Evolutionary conservation across 2,113 vertebrate genomes (phyloP), one percentile per base, ranked within the genome.

Genomic region (Ivindomyrus marchei): DNA sequence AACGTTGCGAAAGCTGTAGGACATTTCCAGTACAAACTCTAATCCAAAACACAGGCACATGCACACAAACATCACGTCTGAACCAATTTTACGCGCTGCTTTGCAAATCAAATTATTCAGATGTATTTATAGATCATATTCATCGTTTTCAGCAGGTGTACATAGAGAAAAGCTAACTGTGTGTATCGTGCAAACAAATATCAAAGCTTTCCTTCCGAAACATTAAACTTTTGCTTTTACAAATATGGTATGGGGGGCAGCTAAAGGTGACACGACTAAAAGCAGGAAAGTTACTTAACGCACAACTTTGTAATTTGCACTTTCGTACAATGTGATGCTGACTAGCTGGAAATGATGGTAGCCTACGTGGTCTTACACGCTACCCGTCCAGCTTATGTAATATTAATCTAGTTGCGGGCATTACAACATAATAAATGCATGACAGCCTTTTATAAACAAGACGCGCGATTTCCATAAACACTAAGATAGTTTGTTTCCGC

Each of bases 31-130:
- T 15, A 15, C 2, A 85, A 21, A 11, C 24, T 87, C 31, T 27
- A 87, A 87, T 31, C 13, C 10, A 17, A 36, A 58, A 39, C 8
- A 31, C 13, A 47, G 21, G 66, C 74, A 90, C 42, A 47, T 46
- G 42, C 21, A 39, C 77, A 42, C 13, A 9, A 83, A 45, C 17
- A 84, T 24, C 42, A 3, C 19, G 39, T 24, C 42, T 47, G 80
- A 21, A 77, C 4, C 70, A 70, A 42, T 85, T 84, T 87, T 90
- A 89, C 10, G 50, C 6, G 36, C 39, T n/a, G 50, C 50, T 91
- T 88, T 92, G 92, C 89, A 90, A 77, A 39, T 77, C 70, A 77
- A 77, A 39, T 77, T 77, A 77, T 17, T 39, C 17, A 77, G 36
- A 77, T 5, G 36, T 77, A 74, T 74, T 31, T 74, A 39, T 39